A percentile compares a stretch with the other conserved stretches of the same genome.
These are phyloP conservation scores for Myopa testacea DNA, from an alignment of 2,888 invertebrate genomes.

Conservation along the genomic window DNA sequence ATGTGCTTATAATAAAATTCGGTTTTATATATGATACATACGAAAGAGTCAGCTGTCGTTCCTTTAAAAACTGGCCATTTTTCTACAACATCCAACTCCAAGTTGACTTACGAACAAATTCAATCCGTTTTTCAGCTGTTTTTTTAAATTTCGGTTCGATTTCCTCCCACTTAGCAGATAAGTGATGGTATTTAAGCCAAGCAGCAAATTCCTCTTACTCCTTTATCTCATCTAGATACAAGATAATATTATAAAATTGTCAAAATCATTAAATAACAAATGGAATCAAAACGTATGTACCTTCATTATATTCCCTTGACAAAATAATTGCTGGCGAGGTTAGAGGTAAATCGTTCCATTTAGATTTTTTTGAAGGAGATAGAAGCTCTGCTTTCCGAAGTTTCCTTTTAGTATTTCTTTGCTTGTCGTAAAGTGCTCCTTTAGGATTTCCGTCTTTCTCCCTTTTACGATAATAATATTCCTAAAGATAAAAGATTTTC, in stretches of 20 bases:
- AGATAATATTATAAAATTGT: not conserved
- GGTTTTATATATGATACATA: not conserved
- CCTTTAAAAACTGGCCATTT: conserved; percentile 2
- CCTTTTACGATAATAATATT: conserved; percentile 11
- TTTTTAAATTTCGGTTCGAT: not conserved
- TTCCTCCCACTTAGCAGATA: conserved; percentile 1
- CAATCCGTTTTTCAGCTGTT: conserved; percentile 5
- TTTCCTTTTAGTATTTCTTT: not conserved
- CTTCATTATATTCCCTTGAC: not conserved
- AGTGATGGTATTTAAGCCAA: not conserved
- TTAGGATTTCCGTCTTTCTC: conserved; percentile 15
- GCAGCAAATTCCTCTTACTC: conserved; percentile 1
- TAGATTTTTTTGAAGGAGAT: not conserved
- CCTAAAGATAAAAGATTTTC: not conserved
- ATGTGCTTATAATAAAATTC: no score
- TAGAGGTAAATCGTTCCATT: not conserved
- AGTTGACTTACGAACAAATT: not conserved
- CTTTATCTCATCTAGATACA: conserved; percentile 11
- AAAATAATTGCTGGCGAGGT: conserved; percentile 7
- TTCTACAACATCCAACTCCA: not conserved
- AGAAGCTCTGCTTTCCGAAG: not conserved
- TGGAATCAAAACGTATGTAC: not conserved
- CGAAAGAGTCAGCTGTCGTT: not conserved
- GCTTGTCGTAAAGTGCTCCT: conserved; percentile 14
- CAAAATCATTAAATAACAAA: not conserved